These are phyloP conservation scores for Arrhopalites spinosus DNA, from an alignment of 2,888 invertebrate species.

Conservation along the genomic window DNA sequence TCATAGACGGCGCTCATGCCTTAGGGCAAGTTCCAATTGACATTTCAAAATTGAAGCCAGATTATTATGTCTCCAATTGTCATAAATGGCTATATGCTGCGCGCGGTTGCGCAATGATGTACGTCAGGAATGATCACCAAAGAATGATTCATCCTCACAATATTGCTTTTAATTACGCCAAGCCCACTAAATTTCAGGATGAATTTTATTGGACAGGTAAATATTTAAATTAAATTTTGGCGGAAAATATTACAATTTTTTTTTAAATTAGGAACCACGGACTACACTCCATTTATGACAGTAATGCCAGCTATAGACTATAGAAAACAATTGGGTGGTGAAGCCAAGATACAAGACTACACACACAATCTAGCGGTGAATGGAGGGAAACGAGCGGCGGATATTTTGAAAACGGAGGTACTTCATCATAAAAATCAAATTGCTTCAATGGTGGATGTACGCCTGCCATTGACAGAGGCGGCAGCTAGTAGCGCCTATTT, in stretches of 20 bases:
- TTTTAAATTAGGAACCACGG: constrained; percentile 1
- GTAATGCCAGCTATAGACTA: constrained; percentile 44
- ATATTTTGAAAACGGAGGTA: not conserved
- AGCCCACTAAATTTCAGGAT: constrained; percentile 39
- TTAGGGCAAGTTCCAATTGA: constrained; percentile 49
- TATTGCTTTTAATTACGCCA: constrained; percentile 38
- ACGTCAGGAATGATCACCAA: constrained; percentile 44
- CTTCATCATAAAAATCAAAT: constrained; percentile 21
- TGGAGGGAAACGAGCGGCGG: constrained; percentile 27
- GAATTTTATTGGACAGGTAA: constrained; percentile 44
- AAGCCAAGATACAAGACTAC: constrained; percentile 40
- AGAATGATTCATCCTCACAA: constrained; percentile 40
- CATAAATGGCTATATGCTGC: constrained; percentile 51
- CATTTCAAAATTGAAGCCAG: constrained; percentile 37
- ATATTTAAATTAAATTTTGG: constrained; percentile 15
- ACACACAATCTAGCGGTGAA: constrained; percentile 41
- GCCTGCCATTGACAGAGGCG: not conserved
- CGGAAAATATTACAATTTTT: constrained; percentile 45
- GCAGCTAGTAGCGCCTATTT: not conserved
- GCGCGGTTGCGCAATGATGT: constrained; percentile 40
- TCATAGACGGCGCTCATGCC: constrained; percentile 53
- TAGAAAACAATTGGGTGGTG: constrained; percentile 41
- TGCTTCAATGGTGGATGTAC: constrained; percentile 20
- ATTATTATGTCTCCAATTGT: constrained; percentile 48
- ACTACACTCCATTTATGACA: constrained; percentile 24